These are phyloP conservation scores for Apeltes quadracus DNA, from an alignment of 2,113 vertebrate species.

Conservation along the genomic window DNA sequence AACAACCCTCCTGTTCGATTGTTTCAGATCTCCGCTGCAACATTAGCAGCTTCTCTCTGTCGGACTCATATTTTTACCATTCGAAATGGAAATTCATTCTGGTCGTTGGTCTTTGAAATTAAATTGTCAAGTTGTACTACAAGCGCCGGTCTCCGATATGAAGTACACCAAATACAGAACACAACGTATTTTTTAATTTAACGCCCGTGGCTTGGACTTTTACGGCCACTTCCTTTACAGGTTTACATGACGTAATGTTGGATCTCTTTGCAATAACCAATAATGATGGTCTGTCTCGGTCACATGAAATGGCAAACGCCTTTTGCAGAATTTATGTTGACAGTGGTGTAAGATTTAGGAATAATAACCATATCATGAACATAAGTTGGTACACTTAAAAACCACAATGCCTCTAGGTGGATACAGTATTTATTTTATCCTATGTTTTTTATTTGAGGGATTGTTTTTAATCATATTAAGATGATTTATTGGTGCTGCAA, in stretches of 20 bases:
- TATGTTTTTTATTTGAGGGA: slow-evolving; percentile 33
- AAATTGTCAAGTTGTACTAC: slow-evolving; percentile 27
- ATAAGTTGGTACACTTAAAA: slow-evolving; percentile 46
- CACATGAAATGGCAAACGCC: slow-evolving; percentile 23
- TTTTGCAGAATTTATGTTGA: slow-evolving; percentile 43
- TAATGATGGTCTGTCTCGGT: slow-evolving; percentile 8
- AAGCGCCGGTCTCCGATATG: slow-evolving; percentile 10
- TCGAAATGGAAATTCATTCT: slow-evolving; percentile 28
- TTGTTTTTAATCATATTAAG: slow-evolving; percentile 64
- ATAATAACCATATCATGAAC: slow-evolving; percentile 39
- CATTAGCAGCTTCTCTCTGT: neutral
- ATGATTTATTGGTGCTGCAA: slow-evolving; percentile 79
- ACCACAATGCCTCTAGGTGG: slow-evolving; percentile 65
- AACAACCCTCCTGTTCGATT: slow-evolving; percentile 26
- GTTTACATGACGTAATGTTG: slow-evolving; percentile 5
- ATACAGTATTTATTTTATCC: slow-evolving; percentile 49
- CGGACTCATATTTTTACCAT: slow-evolving; percentile 25
- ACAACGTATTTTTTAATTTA: slow-evolving; percentile 7
- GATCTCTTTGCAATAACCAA: slow-evolving; percentile 49
- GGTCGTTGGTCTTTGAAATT: slow-evolving; percentile 4
- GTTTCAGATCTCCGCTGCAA: slow-evolving; percentile 21
- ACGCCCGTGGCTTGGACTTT: slow-evolving; percentile 20
- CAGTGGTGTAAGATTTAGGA: slow-evolving; percentile 1
- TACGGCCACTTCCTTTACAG: slow-evolving; percentile 24
- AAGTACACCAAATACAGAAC: slow-evolving; percentile 25